Evolutionary conservation across 2,888 invertebrate species (phyloP), one percentile per base, ranked within the genome.

Genomic region (Cheiracanthium punctorium): DNA sequence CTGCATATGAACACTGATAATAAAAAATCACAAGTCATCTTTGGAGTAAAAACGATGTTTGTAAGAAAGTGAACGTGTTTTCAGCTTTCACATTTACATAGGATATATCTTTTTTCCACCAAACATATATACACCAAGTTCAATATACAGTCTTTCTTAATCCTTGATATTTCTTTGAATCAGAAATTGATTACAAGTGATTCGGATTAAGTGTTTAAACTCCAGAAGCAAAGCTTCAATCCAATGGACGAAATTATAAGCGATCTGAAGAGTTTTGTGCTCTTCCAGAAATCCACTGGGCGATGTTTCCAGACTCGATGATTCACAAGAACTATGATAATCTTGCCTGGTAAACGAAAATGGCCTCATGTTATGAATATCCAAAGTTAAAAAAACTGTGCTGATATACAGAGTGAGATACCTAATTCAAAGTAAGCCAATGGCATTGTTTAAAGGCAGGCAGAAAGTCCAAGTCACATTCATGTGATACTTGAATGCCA

Each of bases 11-110:
- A 58, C 58, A 58, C 58, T 58, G 24, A 58, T 58, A 58, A 24
- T 7, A 58, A 58, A 58, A 58, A 24, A 20, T 24, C 58, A 58
- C 20, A 58, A 24, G 24, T 58, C 24, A 7, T 58, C 58, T 58
- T 58, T 58, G 58, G 58, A 58, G 58, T 58, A 58, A 58, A 58
- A 58, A 58, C 24, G 20, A 58, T 58, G 48, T 17, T 24, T 5
- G 58, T 58, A 58, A 58, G 58, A 58, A 58, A 58, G 24, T 24
- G 2, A 58, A 58, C 1, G 20, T 24, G 58, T 24, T 58, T 37
- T 24, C 24, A 58, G 20, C 20, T 58, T 58, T 24, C 24, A 24
- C 20, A 58, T 24, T 17, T 0, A n/a, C n/a, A 58, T 58, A 24
- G 24, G 58, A 58, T 58, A 24, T 24, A n/a, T n/a, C n/a, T n/a